Base-by-base conservation (phyloP, 2,113 vertebrate species). In the Pungitius pungitius region DNA sequence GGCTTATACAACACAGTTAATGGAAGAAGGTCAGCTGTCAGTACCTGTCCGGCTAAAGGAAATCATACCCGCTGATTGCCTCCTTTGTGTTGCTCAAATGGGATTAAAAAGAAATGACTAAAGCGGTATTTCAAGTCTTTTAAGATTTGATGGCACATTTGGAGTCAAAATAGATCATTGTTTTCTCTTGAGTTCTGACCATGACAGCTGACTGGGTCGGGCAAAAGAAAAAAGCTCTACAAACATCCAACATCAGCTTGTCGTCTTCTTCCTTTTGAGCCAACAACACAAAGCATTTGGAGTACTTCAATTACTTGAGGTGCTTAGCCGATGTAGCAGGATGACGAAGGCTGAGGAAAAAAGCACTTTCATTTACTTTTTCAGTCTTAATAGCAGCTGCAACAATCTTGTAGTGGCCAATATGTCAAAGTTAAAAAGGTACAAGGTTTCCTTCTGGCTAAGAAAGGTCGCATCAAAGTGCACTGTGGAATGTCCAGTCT, bases 11-110 rank as follows among this genome's bases (percentile, higher is more conserved):
- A 75, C 59, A 57, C 64, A 57, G 79, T 61, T 88, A 84, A 86
- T 82, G 69, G 68, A 62, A 24, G 90, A 90, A 91, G 81, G 85
- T 86, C 87, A 82, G 35, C 79, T 83, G 80, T 77, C 88, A 80
- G 61, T 64, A 69, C 52, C 70, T 81, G 81, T 59, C 74, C 74
- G 70, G 72, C 68, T 58, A 55, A 82, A 77, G 56, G 35, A 88
- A 77, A 78, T 60, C 60, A 47, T 51, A 42, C 61, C 73, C 47
- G 63, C 75, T 68, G 37, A 67, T 47, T 71, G 43, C 42, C 3
- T 24, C n/a, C 15, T 63, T 56, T 49, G 62, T 75, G 27, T 33
- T 66, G 49, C 22, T 59, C 12, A 15, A 45, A 72, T 30, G 51
- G 51, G 17, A 24, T n/a, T 39, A 70, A 74, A 63, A 49, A 9